These are phyloP conservation scores for Misgurnus anguillicaudatus DNA, from an alignment of 2,113 vertebrate species.

Conservation along the genomic window DNA sequence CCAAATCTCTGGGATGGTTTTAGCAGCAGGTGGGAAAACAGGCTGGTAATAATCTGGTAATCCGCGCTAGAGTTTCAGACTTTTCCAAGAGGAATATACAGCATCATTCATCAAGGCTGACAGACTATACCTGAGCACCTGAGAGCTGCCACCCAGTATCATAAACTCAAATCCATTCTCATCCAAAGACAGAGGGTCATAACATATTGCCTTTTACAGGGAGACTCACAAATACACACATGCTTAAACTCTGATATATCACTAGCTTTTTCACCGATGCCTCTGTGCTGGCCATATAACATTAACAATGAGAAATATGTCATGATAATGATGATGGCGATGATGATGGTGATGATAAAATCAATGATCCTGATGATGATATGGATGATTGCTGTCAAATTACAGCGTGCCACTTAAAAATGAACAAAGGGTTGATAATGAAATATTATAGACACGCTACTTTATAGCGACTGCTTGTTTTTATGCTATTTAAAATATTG, in stretches of 20 bases:
- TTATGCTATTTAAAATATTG: not conserved
- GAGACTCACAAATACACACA: not conserved
- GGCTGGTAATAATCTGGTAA: slow-evolving; percentile 31
- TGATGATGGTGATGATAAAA: not conserved
- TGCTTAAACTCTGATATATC: not conserved
- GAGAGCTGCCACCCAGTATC: slow-evolving; percentile 27
- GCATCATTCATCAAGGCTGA: slow-evolving; percentile 47
- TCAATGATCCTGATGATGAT: not conserved
- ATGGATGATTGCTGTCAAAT: not conserved
- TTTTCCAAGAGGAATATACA: slow-evolving; percentile 28
- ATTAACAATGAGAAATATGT: not conserved
- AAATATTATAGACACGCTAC: not conserved
- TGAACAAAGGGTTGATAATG: not conserved
- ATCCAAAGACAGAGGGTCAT: slow-evolving; percentile 14
- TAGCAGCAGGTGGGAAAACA: slow-evolving; percentile 30
- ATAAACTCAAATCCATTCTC: slow-evolving; percentile 25
- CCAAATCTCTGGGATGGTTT: slow-evolving; percentile 31
- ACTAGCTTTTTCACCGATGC: not conserved
- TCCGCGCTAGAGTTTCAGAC: slow-evolving; percentile 27
- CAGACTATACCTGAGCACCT: slow-evolving; percentile 35
- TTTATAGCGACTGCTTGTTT: not conserved
- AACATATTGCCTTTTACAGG: not conserved
- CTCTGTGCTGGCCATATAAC: not conserved
- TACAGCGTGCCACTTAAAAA: not conserved
- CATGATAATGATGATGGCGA: not conserved